These are phyloP conservation scores for Grammomys surdaster DNA, from an alignment of 2,113 vertebrate genomes.

Conservation along the genomic window DNA sequence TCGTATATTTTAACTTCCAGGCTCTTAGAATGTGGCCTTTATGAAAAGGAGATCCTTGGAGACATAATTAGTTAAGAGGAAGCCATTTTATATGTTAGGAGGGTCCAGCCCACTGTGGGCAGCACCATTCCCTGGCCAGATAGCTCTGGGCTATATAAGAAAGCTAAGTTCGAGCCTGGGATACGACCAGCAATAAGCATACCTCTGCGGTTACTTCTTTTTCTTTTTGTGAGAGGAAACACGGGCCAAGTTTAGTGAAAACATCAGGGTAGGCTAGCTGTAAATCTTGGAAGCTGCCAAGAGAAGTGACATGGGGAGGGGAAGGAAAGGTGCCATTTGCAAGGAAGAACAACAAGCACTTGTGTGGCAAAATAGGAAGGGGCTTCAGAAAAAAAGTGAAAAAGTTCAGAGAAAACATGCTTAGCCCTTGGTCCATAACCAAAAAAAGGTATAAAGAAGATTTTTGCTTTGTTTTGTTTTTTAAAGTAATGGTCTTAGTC, in stretches of 20 bases:
- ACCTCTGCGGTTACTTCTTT: not conserved
- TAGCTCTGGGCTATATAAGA: not conserved
- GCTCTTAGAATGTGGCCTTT: not conserved
- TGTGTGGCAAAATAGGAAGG: not conserved
- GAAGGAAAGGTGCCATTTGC: not conserved
- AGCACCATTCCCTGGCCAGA: not conserved
- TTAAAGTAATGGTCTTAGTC: not conserved
- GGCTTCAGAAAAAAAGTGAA: not conserved
- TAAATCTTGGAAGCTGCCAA: not conserved
- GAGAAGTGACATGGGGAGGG: too few species aligned
- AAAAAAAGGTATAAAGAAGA: not conserved
- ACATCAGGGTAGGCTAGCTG: not conserved
- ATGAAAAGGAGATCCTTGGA: not conserved
- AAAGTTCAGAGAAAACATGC: not conserved
- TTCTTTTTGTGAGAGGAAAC: not conserved
- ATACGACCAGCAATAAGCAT: not conserved
- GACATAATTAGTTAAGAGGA: not conserved
- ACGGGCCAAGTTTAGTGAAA: not conserved
- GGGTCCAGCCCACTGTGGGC: not conserved
- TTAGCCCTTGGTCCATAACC: not conserved
- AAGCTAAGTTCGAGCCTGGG: not conserved
- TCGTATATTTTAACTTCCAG: not conserved
- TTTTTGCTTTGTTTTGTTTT: too few species aligned
- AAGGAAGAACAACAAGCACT: not conserved
- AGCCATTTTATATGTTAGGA: not conserved